Conservation (phyloP, 2,888 invertebrate genomes). For the Drepanosiphum platanoidis region DNA sequence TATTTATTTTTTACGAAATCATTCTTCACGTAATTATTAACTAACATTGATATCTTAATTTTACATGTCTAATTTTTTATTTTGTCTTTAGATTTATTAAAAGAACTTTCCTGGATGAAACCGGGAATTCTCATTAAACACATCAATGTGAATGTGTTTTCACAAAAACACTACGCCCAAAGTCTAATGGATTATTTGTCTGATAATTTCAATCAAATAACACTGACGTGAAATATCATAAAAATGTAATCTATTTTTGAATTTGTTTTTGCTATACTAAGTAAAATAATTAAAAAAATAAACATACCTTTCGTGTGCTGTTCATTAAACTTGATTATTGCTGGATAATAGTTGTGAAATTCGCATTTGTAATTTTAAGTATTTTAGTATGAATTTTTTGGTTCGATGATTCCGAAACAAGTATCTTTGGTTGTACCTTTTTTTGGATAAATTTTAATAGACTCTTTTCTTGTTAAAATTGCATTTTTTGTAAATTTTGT, state of each 20-base stretch:
- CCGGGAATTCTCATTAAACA: slow-evolving; percentile 40
- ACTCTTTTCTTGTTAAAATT: no score
- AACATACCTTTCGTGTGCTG: no score
- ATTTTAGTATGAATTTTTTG: no score
- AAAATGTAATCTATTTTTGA: no score
- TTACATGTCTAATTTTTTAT: not conserved
- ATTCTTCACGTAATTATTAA: slow-evolving; percentile 44
- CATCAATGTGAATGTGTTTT: slow-evolving; percentile 50
- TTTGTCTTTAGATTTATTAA: slow-evolving; percentile 38
- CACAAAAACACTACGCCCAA: slow-evolving; percentile 54
- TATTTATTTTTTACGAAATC: not conserved
- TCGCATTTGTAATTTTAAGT: no score
- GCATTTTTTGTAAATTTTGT: no score
- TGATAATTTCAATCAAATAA: slow-evolving; percentile 16
- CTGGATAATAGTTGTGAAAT: no score
- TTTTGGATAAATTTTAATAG: no score
- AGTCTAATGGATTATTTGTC: slow-evolving; percentile 45
- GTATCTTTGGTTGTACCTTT: no score
- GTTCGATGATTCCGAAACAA: no score
- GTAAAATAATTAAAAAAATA: no score
- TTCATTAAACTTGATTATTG: no score
- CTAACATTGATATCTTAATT: not conserved
- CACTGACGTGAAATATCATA: not conserved
- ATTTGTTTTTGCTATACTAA: not conserved
- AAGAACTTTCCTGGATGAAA: slow-evolving; percentile 55